Percentiles rank a stretch among this genome's conserved stretches.
Conservation (phyloP, 1,140 invertebrate species). For the Drosophila repletoides region DNA sequence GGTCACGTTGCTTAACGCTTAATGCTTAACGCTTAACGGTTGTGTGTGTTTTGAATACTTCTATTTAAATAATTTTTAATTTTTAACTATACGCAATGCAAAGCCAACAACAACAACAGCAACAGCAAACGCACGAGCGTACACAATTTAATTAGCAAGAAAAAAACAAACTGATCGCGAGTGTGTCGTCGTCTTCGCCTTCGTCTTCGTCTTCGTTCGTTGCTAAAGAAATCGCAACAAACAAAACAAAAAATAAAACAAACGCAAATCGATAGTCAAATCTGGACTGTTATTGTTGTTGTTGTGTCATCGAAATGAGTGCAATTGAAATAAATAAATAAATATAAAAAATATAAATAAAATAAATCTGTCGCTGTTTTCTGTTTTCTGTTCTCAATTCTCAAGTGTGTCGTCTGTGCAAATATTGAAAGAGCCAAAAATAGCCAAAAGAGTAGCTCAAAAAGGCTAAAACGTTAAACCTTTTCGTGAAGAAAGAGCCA, state of each 20-base stretch:
- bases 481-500: constrained; percentile 5
- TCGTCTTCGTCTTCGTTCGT: constrained; percentile 21
- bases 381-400: too few species aligned
- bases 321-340: constrained; percentile 32
- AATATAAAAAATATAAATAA: constrained; percentile 1
- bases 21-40: constrained; percentile 16
- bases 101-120: constrained; percentile 26
- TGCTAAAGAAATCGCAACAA: constrained; percentile 33
- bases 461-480: constrained; percentile 37
- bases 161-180: constrained; percentile 30
- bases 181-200: constrained; percentile 18
- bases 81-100: constrained; percentile 37
- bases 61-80: constrained; percentile 42
- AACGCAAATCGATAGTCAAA: constrained; percentile 29
- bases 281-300: constrained; percentile 10
- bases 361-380: background rate
- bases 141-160: constrained; percentile 52
- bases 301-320: constrained; percentile 35
- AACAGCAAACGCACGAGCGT: constrained; percentile 20
- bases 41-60: constrained; percentile 50
- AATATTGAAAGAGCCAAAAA: constrained; percentile 36
- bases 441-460: constrained; percentile 31
- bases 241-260: background rate
- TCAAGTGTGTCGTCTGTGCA: constrained; percentile 20
- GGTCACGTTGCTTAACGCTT: constrained; percentile 36